These are phyloP conservation scores for Himalopsyche anomala DNA, from an alignment of 2,888 invertebrate genomes.

Conservation along the genomic window DNA sequence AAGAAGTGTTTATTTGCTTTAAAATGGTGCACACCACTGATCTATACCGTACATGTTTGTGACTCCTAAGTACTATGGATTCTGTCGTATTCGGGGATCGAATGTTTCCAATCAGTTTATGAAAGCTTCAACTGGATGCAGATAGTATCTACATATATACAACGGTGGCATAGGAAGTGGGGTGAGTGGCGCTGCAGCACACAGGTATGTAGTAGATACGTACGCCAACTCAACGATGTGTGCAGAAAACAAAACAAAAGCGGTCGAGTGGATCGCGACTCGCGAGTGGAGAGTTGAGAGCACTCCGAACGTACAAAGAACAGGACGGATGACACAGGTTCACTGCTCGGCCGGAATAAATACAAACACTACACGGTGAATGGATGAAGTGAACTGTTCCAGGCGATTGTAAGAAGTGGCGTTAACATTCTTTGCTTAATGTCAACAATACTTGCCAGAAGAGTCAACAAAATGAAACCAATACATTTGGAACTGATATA, in stretches of 20 bases:
- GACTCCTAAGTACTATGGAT: no score
- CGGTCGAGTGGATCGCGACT: constrained; percentile 14
- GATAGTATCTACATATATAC: background rate
- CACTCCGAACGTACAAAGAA: constrained; percentile 14
- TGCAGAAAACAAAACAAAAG: constrained; percentile 38
- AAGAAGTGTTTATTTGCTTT: no score
- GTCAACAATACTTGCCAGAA: background rate
- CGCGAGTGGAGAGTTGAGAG: constrained; percentile 28
- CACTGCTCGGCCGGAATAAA: constrained; percentile 17
- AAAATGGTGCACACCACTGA: no score
- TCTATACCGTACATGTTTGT: no score
- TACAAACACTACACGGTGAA: background rate
- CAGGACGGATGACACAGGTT: constrained; percentile 40
- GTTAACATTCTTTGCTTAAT: background rate
- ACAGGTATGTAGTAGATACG: background rate
- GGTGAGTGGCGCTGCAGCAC: background rate
- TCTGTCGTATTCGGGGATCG: no score
- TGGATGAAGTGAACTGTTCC: background rate
- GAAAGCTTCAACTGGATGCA: background rate
- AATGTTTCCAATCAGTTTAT: no score
- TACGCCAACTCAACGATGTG: constrained; percentile 41
- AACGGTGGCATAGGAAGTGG: background rate
- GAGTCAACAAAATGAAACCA: background rate
- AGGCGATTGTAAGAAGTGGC: background rate
- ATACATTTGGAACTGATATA: background rate